phyloP scores from a whole-genome alignment of 2,113 vertebrate species.

The Prietella phreatophila region DNA sequence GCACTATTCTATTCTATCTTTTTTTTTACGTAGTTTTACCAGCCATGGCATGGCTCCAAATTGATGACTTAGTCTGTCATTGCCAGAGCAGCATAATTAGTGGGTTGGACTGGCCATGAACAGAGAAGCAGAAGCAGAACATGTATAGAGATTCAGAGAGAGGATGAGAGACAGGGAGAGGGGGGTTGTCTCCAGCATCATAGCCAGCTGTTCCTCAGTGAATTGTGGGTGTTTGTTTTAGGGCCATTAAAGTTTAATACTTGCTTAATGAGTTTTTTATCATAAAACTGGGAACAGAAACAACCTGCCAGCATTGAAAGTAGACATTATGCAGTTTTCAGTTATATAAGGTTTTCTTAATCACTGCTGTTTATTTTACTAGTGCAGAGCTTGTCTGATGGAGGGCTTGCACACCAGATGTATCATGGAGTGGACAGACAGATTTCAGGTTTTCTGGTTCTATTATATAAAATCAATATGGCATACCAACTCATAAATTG shows the following conservation, averaged over 20 bases:
- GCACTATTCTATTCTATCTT: neutral
- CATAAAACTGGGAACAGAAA: neutral
- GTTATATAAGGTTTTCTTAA: neutral
- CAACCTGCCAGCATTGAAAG: neutral
- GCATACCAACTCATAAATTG: neutral
- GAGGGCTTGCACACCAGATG: neutral
- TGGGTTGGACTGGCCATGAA: neutral
- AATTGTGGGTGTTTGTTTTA: neutral
- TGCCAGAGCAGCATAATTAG: slow-evolving; percentile 20
- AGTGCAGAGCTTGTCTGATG: neutral
- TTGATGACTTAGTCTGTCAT: neutral
- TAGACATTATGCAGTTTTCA: slow-evolving; percentile 7
- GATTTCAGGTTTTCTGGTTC: neutral
- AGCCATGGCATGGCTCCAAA: neutral
- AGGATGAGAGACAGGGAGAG: neutral
- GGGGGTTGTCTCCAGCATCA: neutral
- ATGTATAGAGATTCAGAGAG: neutral
- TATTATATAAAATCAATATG: neutral
- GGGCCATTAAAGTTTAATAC: neutral
- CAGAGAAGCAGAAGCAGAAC: neutral
- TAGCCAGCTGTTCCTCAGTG: slow-evolving; percentile 1
- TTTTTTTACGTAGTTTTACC: neutral
- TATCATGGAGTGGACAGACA: neutral
- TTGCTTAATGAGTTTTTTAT: slow-evolving; percentile 1
- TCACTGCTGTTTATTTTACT: neutral